A percentile compares a stretch with the other conserved stretches of the same genome.
These are phyloP conservation scores for Aproaerema taeniolella DNA, from an alignment of 2,888 invertebrate species.

Conservation along the genomic window DNA sequence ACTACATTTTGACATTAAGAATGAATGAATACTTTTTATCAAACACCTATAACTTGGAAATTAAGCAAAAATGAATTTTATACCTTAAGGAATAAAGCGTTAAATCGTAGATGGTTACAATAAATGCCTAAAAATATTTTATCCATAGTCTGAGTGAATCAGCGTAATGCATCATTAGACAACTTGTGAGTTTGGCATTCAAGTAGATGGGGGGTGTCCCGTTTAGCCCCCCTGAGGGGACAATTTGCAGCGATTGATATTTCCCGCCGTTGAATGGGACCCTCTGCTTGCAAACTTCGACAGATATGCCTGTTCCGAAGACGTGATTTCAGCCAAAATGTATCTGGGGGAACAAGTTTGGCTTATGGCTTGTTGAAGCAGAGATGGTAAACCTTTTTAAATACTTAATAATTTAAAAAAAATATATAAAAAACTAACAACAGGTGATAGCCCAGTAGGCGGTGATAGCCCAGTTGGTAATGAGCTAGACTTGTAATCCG, in stretches of 20 bases:
- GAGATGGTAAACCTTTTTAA: too few species aligned
- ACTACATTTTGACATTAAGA: not conserved
- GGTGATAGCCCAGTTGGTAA: too few species aligned
- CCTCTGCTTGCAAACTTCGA: slow-evolving; percentile 18
- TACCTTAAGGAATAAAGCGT: not conserved
- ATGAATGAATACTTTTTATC: not conserved
- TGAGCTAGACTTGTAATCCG: too few species aligned
- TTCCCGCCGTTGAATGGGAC: slow-evolving; percentile 26
- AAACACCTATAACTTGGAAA: not conserved
- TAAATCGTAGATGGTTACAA: not conserved
- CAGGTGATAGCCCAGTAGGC: too few species aligned
- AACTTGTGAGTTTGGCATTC: slow-evolving; percentile 42
- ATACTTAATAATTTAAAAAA: too few species aligned
- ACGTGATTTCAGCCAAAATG: slow-evolving; percentile 12
- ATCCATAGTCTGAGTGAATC: slow-evolving; percentile 24
- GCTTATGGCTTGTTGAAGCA: not conserved
- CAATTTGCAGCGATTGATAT: slow-evolving; percentile 41
- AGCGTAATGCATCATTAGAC: slow-evolving; percentile 47
- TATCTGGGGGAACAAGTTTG: slow-evolving; percentile 2
- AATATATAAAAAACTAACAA: too few species aligned
- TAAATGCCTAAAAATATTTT: not conserved
- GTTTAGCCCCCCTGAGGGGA: slow-evolving; percentile 26
- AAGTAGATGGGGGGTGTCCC: too few species aligned
- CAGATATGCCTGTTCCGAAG: slow-evolving; percentile 9
- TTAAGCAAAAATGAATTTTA: not conserved